Percentiles rank a stretch among this genome's conserved stretches.
phyloP scores from a whole-genome alignment of 2,113 vertebrate genomes.

The Amblyopsis rosae region DNA sequence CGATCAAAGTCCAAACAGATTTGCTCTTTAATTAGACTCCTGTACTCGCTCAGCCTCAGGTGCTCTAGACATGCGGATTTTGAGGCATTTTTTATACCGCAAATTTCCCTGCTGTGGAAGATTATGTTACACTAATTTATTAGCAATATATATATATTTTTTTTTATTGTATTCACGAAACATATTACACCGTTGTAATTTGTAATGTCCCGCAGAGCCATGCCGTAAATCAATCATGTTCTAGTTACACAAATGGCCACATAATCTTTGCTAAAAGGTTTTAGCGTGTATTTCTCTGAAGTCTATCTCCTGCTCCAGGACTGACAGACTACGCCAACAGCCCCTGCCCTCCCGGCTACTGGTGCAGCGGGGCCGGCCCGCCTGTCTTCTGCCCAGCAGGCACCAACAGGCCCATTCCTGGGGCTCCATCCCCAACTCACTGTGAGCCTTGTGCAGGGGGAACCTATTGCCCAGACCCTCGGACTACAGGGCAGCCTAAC shows the following conservation, averaged over 20 bases:
- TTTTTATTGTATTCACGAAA: background rate
- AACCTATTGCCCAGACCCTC: constrained; percentile 82
- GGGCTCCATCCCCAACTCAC: constrained; percentile 76
- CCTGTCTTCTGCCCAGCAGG: constrained; percentile 84
- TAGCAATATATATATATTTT: background rate
- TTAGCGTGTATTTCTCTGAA: background rate
- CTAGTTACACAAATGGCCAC: background rate
- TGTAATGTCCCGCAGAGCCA: background rate
- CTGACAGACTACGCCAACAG: constrained; percentile 73
- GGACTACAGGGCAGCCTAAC: constrained; percentile 73
- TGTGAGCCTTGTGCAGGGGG: constrained; percentile 83
- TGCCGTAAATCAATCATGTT: constrained; percentile 3
- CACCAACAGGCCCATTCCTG: constrained; percentile 79
- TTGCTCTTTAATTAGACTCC: background rate
- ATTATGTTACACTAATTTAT: background rate
- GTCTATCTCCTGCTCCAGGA: constrained; percentile 66
- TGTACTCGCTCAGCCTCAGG: background rate
- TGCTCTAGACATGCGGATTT: constrained; percentile 1
- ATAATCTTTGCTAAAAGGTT: background rate
- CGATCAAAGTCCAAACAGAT: background rate
- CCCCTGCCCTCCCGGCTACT: constrained; percentile 85
- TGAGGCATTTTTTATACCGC: background rate
- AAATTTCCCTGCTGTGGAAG: background rate
- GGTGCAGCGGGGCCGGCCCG: constrained; percentile 84
- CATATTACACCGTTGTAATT: background rate